phyloP scores from a whole-genome alignment of 2,113 vertebrate species.

The Suricata suricatta region DNA sequence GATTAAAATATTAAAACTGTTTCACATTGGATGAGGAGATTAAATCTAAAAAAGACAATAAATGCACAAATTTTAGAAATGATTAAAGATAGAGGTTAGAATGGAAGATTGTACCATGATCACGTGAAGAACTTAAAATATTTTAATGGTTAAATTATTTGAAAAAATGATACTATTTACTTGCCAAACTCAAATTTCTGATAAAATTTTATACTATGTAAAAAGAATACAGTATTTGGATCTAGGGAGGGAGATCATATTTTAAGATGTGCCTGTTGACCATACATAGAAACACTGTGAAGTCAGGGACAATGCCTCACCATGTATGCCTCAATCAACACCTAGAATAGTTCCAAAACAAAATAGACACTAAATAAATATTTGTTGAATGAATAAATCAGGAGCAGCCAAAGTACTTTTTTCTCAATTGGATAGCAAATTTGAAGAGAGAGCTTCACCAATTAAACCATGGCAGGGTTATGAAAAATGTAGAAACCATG shows the following conservation, averaged over 20 bases:
- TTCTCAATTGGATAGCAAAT: not conserved
- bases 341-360: not conserved
- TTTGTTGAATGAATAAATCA: not conserved
- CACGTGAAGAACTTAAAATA: not conserved
- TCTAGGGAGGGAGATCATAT: not conserved
- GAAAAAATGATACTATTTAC: not conserved
- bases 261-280: not conserved
- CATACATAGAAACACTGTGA: not conserved
- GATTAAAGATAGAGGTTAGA: not conserved
- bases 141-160: not conserved
- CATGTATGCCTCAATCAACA: not conserved
- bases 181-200: not conserved
- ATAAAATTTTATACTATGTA: not conserved
- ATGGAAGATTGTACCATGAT: not conserved
- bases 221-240: not conserved
- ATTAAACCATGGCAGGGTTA: not conserved
- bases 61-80: not conserved
- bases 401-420: not conserved
- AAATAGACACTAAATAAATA: not conserved
- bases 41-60: not conserved
- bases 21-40: not conserved
- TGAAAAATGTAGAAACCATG: not conserved
- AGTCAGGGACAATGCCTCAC: not conserved
- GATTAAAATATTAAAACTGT: not conserved
- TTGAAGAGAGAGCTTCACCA: slow-evolving; percentile 34